Evolutionary conservation across 2,888 invertebrate species (phyloP).

Genomic region (Melinopterus prodromus): DNA sequence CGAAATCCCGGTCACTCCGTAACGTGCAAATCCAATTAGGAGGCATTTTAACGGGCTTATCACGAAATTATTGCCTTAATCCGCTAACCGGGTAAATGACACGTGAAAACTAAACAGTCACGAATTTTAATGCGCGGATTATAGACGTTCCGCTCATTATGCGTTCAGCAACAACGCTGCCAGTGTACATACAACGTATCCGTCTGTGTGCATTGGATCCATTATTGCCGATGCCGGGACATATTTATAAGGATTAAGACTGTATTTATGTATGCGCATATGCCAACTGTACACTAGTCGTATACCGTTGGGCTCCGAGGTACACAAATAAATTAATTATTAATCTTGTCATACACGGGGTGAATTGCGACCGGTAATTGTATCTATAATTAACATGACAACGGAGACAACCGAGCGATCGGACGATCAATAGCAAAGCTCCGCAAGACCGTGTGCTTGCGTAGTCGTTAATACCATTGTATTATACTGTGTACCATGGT

Average conservation of each 20-base stretch:
- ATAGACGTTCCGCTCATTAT: slow-evolving; percentile 10
- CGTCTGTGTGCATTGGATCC: not conserved
- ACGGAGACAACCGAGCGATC: slow-evolving; percentile 18
- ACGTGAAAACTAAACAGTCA: slow-evolving; percentile 32
- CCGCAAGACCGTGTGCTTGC: not conserved
- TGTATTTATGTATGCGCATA: slow-evolving; percentile 20
- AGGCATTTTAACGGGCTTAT: slow-evolving; percentile 29
- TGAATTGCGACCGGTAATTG: slow-evolving; percentile 18
- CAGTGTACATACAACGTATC: slow-evolving; percentile 11
- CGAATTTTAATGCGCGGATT: slow-evolving; percentile 30
- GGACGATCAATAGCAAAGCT: slow-evolving; percentile 19
- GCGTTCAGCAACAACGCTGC: slow-evolving; percentile 8
- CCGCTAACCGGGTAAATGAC: slow-evolving; percentile 30
- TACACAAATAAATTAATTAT: slow-evolving; percentile 25
- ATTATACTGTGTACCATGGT: not conserved
- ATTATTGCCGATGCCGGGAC: not conserved
- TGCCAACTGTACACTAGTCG: not conserved
- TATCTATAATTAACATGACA: slow-evolving; percentile 27
- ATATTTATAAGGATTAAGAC: slow-evolving; percentile 18
- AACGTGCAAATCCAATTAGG: slow-evolving; percentile 24
- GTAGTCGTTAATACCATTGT: not conserved
- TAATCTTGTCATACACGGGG: slow-evolving; percentile 16
- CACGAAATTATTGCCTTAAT: slow-evolving; percentile 35
- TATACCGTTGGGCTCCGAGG: not conserved
- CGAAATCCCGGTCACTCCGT: slow-evolving; percentile 19